Evolutionary conservation across 2,797 vertebrate species (phyloP).

Genomic region (Alauda arvensis): DNA sequence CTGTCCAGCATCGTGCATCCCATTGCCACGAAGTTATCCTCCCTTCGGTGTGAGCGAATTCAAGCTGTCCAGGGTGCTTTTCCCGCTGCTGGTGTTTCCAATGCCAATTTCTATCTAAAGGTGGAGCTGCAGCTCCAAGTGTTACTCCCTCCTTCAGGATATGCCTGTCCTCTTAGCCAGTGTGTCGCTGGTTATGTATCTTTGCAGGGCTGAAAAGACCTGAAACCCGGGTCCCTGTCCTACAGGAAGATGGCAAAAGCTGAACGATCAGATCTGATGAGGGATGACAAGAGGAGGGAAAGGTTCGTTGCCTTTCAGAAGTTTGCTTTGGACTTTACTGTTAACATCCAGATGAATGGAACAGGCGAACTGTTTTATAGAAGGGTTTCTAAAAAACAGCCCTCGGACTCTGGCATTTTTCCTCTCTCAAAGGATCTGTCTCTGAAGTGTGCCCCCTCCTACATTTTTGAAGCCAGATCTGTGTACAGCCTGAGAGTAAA

Average conservation of each 20-base stretch:
- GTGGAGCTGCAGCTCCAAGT: slow-evolving; percentile 17
- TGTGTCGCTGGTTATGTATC: not conserved
- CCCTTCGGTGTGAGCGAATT: rapidly evolving
- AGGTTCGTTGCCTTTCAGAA: not conserved
- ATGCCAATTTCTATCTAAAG: not conserved
- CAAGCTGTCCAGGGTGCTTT: not conserved
- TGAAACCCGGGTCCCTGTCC: not conserved
- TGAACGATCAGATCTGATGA: not conserved
- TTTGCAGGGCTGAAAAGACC: not conserved
- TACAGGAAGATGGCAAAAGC: not conserved
- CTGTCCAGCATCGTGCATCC: not conserved
- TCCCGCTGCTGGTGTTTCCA: not conserved
- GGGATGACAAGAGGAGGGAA: not conserved
- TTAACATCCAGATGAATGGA: not conserved
- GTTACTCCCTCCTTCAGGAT: not conserved
- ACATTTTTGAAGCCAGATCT: not conserved
- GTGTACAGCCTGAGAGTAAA: not conserved
- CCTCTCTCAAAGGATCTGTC: not conserved
- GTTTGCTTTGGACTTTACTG: not conserved
- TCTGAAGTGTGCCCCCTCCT: not conserved
- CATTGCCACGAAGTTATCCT: rapidly evolving
- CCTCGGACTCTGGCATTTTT: not conserved
- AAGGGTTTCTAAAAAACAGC: not conserved
- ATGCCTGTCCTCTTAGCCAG: not conserved
- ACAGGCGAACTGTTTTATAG: not conserved